phyloP scores from a whole-genome alignment of 2,113 vertebrate genomes.

The Cynocephalus volans region DNA sequence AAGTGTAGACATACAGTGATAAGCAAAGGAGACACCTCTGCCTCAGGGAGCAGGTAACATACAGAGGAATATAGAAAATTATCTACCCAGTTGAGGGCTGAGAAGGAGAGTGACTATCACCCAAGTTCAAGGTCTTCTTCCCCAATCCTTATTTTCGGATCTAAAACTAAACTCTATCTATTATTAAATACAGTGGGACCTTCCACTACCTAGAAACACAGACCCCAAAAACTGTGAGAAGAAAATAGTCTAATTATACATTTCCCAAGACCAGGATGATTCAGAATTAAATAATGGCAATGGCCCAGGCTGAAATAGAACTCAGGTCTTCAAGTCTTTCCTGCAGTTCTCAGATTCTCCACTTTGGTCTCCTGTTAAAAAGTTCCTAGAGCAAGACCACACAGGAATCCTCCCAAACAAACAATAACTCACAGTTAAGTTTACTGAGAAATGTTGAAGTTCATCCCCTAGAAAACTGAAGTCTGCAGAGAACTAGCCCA shows the following conservation, averaged over 20 bases:
- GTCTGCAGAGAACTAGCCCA: background rate
- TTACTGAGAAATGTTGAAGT: background rate
- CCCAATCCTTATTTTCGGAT: conserved; percentile 19
- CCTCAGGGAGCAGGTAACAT: background rate
- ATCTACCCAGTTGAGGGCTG: background rate
- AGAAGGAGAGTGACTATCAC: background rate
- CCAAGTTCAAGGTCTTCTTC: conserved; percentile 22
- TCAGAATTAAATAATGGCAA: background rate
- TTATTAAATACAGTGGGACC: background rate
- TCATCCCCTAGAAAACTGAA: background rate
- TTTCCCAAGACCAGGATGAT: conserved; percentile 23
- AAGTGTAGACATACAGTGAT: background rate
- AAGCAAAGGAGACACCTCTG: background rate
- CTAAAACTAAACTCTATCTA: conserved; percentile 31
- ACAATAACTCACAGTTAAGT: background rate
- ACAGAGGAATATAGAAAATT: background rate
- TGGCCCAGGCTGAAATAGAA: background rate
- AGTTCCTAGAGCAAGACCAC: background rate
- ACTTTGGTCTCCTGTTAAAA: background rate
- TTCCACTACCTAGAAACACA: background rate
- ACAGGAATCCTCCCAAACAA: background rate
- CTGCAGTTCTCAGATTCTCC: background rate
- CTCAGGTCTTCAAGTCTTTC: background rate
- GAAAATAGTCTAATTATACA: background rate
- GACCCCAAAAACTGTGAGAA: background rate